These are phyloP conservation scores for Acestrorhynchus altus DNA, from an alignment of 2,797 vertebrate species.

Conservation along the genomic window DNA sequence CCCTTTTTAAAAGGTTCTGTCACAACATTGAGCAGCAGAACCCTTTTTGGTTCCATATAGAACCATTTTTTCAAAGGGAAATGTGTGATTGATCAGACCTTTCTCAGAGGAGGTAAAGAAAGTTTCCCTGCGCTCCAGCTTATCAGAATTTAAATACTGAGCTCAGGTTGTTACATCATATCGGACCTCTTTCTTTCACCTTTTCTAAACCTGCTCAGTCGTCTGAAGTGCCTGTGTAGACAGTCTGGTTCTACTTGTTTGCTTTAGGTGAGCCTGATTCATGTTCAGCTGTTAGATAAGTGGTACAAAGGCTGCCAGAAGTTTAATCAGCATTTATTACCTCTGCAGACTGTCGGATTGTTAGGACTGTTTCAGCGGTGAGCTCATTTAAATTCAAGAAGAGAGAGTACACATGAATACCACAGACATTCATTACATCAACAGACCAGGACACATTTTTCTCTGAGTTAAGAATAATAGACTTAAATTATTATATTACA, in stretches of 20 bases:
- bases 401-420: neutral
- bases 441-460: neutral
- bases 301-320: neutral
- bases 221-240: neutral
- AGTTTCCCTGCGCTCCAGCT: neutral
- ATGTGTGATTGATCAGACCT: too few relatives aligned
- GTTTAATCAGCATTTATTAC: constrained; percentile 22
- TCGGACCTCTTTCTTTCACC: neutral
- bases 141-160: neutral
- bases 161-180: neutral
- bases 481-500: too few relatives aligned
- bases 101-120: neutral
- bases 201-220: too few relatives aligned
- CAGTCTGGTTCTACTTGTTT: neutral
- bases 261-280: constrained; percentile 3
- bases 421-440: neutral
- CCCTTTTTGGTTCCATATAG: too few relatives aligned
- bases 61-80: too few relatives aligned
- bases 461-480: too few relatives aligned
- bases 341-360: neutral
- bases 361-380: neutral
- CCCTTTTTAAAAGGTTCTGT: too few relatives aligned
- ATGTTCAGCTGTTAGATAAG: neutral
- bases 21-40: too few relatives aligned
- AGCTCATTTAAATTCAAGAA: constrained; percentile 8